These are phyloP conservation scores for Gasterosteus nipponicus DNA, from an alignment of 2,113 vertebrate species.

Conservation along the genomic window DNA sequence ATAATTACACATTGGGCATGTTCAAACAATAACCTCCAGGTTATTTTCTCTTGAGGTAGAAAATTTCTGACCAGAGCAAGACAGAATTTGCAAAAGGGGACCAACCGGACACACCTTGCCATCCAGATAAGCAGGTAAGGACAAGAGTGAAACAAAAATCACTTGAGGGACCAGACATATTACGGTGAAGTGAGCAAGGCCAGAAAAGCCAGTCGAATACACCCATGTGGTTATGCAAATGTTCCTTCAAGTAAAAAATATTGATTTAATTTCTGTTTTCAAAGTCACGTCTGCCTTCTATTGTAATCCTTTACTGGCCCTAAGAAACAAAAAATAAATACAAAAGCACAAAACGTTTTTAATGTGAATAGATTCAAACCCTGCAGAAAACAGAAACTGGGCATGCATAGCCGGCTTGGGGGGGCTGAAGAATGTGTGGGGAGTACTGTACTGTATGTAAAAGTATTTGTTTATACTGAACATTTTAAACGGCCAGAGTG, in stretches of 20 bases:
- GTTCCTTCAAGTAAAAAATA: background rate
- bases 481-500: background rate
- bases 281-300: background rate
- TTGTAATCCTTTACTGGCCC: background rate
- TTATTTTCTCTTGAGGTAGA: slow-evolving; percentile 54
- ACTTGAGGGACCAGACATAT: slow-evolving; percentile 16
- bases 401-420: background rate
- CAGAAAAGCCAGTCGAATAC: background rate
- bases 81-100: slow-evolving; percentile 25
- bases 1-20: slow-evolving; percentile 73
- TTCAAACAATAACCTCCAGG: slow-evolving; percentile 60
- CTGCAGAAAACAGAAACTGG: background rate
- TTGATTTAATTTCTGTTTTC: background rate
- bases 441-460: background rate
- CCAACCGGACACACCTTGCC: slow-evolving; percentile 23
- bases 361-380: background rate
- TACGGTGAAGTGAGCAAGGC: slow-evolving; percentile 26
- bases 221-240: background rate
- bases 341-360: background rate
- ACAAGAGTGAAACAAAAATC: slow-evolving; percentile 11
- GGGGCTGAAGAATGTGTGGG: background rate
- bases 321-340: background rate
- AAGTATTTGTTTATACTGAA: background rate
- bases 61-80: slow-evolving; percentile 40
- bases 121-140: slow-evolving; percentile 21